These are phyloP conservation scores for Canis aureus DNA, from an alignment of 2,113 vertebrate genomes.

Conservation along the genomic window DNA sequence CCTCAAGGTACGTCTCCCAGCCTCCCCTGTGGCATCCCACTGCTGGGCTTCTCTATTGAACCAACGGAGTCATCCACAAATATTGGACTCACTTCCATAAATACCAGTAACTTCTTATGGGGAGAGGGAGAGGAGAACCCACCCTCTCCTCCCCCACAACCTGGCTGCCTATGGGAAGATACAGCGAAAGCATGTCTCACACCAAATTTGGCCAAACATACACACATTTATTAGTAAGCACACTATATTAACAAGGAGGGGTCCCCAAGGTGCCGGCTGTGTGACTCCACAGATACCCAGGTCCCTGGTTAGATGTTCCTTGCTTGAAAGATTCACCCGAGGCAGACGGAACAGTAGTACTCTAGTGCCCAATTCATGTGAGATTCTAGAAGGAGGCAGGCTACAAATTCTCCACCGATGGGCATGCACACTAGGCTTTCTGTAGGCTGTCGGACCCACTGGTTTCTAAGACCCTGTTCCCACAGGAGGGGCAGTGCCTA, in stretches of 20 bases:
- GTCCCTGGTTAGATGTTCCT: not conserved
- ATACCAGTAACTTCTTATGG: no score
- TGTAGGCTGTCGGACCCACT: not conserved
- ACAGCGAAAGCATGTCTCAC: not conserved
- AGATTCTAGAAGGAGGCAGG: not conserved
- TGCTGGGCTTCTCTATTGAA: not conserved
- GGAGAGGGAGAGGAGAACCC: not conserved
- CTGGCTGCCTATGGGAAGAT: not conserved
- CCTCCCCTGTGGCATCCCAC: no score
- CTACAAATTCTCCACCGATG: not conserved
- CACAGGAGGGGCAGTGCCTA: not conserved
- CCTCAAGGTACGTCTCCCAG: not conserved
- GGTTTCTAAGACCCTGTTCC: not conserved
- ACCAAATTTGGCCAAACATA: fast-evolving
- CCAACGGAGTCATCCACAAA: not conserved
- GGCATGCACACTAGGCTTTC: no score
- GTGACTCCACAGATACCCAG: not conserved
- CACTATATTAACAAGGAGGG: not conserved
- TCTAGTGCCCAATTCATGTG: not conserved
- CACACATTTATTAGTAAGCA: not conserved
- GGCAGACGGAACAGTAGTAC: no score
- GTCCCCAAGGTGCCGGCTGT: not conserved
- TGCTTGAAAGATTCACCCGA: not conserved
- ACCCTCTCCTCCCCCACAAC: fast-evolving
- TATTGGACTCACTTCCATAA: fast-evolving